Percentiles rank a stretch among this genome's conserved stretches.
These are phyloP conservation scores for Dione juno DNA, from an alignment of 2,888 invertebrate species.

Conservation along the genomic window DNA sequence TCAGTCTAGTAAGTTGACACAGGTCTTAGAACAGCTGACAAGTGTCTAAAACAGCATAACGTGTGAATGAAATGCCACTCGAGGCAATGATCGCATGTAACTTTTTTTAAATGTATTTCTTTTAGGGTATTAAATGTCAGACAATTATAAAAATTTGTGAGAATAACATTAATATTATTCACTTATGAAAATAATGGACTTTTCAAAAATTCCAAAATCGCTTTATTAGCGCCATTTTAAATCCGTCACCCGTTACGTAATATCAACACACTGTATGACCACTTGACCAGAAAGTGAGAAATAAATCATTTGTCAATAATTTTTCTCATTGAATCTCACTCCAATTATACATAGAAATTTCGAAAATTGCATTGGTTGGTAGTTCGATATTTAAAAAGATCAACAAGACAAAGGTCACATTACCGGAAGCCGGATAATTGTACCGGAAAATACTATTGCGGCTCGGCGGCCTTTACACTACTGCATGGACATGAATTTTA, in stretches of 20 bases:
- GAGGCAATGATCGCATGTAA: not conserved
- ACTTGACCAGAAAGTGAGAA: too few relatives aligned
- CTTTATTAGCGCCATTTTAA: not conserved
- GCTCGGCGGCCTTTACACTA: slow-evolving; percentile 20
- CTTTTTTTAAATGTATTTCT: not conserved
- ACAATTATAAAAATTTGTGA: not conserved
- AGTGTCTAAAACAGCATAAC: slow-evolving; percentile 1
- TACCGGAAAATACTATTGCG: slow-evolving; percentile 29
- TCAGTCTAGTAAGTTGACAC: not conserved
- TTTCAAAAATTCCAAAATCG: not conserved
- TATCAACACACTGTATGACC: not conserved
- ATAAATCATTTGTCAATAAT: too few relatives aligned
- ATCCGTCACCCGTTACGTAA: not conserved
- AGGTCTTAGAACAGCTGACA: not conserved
- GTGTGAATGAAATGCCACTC: not conserved
- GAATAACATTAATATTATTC: too few relatives aligned
- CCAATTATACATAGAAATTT: slow-evolving; percentile 2
- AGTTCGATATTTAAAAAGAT: slow-evolving; percentile 1
- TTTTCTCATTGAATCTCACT: not conserved
- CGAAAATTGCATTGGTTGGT: not conserved
- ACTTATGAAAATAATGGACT: too few relatives aligned
- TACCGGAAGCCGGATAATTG: slow-evolving; percentile 35
- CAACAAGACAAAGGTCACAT: slow-evolving; percentile 30
- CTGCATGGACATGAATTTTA: slow-evolving; percentile 14
- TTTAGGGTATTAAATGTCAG: not conserved